phyloP scores from a whole-genome alignment of 2,113 vertebrate species.

The Paramormyrops kingsleyae region DNA sequence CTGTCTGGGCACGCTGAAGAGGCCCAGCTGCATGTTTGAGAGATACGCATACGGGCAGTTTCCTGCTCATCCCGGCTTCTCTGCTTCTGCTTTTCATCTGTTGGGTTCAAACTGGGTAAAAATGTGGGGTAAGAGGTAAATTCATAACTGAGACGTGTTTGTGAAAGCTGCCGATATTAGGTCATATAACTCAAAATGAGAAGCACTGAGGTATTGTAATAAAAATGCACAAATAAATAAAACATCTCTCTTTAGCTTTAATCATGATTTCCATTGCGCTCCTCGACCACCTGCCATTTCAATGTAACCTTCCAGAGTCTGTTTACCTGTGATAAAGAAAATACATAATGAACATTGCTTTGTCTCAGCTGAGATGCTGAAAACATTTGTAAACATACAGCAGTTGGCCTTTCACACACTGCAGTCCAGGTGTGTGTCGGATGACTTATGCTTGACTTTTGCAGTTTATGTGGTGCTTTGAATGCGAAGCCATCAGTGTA shows the following conservation, averaged over 20 bases:
- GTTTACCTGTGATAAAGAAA: neutral
- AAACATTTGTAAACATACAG: neutral
- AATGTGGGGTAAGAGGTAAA: neutral
- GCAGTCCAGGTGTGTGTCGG: neutral
- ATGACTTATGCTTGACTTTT: neutral
- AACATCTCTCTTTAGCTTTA: neutral
- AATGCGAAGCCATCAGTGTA: neutral
- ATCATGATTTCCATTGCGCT: neutral
- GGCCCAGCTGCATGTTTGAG: neutral
- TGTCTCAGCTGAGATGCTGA: neutral
- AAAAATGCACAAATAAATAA: conserved; percentile 1
- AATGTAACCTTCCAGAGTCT: neutral
- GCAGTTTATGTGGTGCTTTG: neutral
- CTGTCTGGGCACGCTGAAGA: neutral
- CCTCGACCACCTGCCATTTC: neutral
- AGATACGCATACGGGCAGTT: neutral
- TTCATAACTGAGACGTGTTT: neutral
- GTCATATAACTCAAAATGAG: neutral
- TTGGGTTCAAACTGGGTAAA: neutral
- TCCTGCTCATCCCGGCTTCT: neutral
- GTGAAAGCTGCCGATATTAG: neutral
- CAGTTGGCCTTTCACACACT: neutral
- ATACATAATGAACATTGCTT: neutral
- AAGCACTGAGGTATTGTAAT: neutral
- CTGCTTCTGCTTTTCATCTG: neutral